A percentile compares a stretch with the other conserved stretches of the same genome.
These are phyloP conservation scores for Ormyrus nitidulus DNA, from an alignment of 2,888 invertebrate genomes.

Conservation along the genomic window DNA sequence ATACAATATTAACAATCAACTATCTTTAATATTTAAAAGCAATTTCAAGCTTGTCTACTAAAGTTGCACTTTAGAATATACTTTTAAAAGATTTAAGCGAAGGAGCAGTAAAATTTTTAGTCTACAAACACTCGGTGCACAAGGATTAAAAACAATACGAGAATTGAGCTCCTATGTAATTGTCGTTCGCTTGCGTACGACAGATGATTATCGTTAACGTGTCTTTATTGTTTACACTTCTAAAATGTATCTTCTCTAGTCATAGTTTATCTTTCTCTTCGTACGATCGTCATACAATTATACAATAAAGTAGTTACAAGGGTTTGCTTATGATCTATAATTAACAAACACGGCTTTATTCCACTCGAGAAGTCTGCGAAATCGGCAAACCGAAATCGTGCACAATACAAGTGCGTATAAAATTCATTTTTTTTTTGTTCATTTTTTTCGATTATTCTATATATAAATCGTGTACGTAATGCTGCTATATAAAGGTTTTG, in stretches of 20 bases:
- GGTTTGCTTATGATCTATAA: constrained; percentile 27
- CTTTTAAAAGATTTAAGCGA: too few species aligned
- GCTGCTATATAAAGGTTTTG: constrained; percentile 31
- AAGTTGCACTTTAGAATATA: too few species aligned
- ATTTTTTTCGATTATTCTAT: neutral
- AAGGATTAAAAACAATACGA: constrained; percentile 58
- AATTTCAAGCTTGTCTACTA: too few species aligned
- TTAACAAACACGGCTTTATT: constrained; percentile 19
- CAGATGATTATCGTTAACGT: constrained; percentile 36
- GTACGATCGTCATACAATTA: constrained; percentile 21
- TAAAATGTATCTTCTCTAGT: constrained; percentile 37
- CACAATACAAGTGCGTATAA: constrained; percentile 36
- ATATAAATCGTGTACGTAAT: constrained; percentile 23
- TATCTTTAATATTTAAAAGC: too few species aligned
- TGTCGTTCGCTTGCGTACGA: constrained; percentile 7
- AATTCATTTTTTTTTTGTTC: constrained; percentile 11
- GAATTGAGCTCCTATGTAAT: constrained; percentile 57
- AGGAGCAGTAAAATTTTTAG: neutral
- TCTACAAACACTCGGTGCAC: constrained; percentile 46
- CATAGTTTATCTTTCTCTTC: constrained; percentile 15
- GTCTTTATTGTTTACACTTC: constrained; percentile 8
- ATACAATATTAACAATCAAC: too few species aligned
- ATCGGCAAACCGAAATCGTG: constrained; percentile 27
- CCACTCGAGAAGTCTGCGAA: constrained; percentile 1
- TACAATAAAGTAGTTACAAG: constrained; percentile 37